Evolutionary conservation across 1,140 invertebrate genomes (phyloP).

Genomic region (Eubasilissa regina): DNA sequence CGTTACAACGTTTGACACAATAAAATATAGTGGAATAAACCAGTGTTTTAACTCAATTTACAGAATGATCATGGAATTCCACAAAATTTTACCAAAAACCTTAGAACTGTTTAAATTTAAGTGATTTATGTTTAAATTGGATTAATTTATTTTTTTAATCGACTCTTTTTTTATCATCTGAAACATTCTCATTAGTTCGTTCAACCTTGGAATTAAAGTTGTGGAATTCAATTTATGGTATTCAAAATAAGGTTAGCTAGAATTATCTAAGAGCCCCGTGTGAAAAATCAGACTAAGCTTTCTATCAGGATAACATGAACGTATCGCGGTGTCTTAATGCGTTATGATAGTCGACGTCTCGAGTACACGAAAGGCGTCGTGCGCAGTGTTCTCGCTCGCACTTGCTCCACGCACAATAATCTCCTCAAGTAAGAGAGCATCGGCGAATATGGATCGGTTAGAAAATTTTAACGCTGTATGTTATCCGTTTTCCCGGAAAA

Average conservation of each 20-base stretch:
- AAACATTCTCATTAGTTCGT: too few species aligned
- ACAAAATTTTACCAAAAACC: too few species aligned
- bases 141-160: too few species aligned
- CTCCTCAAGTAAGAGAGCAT: background rate
- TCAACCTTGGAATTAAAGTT: too few species aligned
- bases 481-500: conserved; percentile 42
- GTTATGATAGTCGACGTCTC: background rate
- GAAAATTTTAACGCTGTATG: conserved; percentile 22
- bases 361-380: conserved; percentile 4
- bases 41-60: too few species aligned
- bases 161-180: too few species aligned
- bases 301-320: conserved; percentile 50
- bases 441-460: background rate
- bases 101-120: too few species aligned
- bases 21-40: too few species aligned
- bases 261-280: conserved; percentile 59
- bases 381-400: conserved; percentile 39
- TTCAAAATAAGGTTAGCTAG: conserved; percentile 29
- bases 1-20: too few species aligned
- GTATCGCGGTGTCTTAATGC: conserved; percentile 26
- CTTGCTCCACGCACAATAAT: background rate
- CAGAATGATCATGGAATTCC: too few species aligned
- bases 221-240: background rate
- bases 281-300: conserved; percentile 61
- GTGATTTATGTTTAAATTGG: too few species aligned